A percentile compares a stretch with the other conserved stretches of the same genome.
Evolutionary conservation across 2,888 invertebrate species (phyloP).

Genomic region (Proisotoma minuta): DNA sequence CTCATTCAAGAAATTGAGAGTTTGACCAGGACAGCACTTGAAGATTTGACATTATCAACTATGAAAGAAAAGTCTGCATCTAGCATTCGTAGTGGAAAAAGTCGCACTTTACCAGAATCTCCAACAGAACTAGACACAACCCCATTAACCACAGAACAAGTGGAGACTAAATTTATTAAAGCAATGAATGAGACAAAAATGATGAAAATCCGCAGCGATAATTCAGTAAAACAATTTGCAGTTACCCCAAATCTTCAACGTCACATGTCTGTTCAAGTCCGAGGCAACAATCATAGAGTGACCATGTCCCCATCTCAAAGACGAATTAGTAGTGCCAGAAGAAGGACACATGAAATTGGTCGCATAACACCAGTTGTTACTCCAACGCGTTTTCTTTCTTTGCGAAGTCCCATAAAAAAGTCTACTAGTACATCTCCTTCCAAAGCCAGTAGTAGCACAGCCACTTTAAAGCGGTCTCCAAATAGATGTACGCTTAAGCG

Average conservation of each 20-base stretch:
- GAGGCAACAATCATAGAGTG: constrained; percentile 11
- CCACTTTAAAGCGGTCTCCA: constrained; percentile 13
- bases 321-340: constrained; percentile 16
- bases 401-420: constrained; percentile 23
- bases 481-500: constrained; percentile 52
- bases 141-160: constrained; percentile 12
- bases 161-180: constrained; percentile 28
- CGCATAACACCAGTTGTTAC: constrained; percentile 7
- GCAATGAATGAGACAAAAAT: constrained; percentile 32
- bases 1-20: constrained; percentile 40
- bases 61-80: constrained; percentile 5
- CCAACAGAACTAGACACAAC: constrained; percentile 13
- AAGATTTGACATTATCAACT: constrained; percentile 21
- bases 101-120: constrained; percentile 5
- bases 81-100: background rate
- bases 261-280: constrained; percentile 33
- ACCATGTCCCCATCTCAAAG: constrained; percentile 27
- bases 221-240: too few relatives aligned
- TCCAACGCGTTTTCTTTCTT: constrained; percentile 25
- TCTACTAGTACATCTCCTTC: constrained; percentile 5
- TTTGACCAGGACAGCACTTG: constrained; percentile 29
- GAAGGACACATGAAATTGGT: constrained; percentile 33
- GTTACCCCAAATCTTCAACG: constrained; percentile 28
- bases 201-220: constrained; percentile 22
- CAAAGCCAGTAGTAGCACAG: background rate